These are phyloP conservation scores for Trachemys scripta DNA, from an alignment of 2,113 vertebrate species.

Conservation along the genomic window DNA sequence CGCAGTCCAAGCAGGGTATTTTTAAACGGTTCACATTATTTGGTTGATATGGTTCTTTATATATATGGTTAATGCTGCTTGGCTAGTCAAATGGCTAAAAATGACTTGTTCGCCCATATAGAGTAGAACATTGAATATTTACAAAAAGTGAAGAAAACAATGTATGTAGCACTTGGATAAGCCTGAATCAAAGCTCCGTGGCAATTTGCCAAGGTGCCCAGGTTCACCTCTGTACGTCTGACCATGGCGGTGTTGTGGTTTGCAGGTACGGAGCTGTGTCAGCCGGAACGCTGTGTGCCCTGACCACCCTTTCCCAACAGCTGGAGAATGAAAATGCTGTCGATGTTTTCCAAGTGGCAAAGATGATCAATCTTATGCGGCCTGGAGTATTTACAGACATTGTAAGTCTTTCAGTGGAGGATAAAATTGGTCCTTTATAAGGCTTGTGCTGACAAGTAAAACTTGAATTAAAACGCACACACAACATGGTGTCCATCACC, in stretches of 20 bases:
- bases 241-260: neutral
- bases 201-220: rapidly evolving
- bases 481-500: neutral
- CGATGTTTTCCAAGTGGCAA: conserved; percentile 99
- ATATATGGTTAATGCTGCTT: neutral
- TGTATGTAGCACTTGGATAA: neutral
- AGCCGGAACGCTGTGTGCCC: conserved; percentile 94
- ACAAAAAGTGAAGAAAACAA: neutral
- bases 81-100: neutral
- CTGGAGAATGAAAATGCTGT: conserved; percentile 95
- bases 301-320: conserved; percentile 96
- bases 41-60: neutral
- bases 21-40: neutral
- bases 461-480: neutral
- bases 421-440: neutral
- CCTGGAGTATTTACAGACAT: conserved; percentile 99
- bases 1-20: neutral
- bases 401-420: conserved; percentile 83
- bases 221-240: neutral
- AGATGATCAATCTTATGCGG: conserved; percentile 99
- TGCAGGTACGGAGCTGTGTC: conserved; percentile 95
- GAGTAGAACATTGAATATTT: conserved; percentile 1
- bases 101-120: neutral
- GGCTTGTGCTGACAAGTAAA: conserved; percentile 27
- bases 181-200: neutral